phyloP scores from a whole-genome alignment of 2,888 invertebrate species.

The Amiota mariae region DNA sequence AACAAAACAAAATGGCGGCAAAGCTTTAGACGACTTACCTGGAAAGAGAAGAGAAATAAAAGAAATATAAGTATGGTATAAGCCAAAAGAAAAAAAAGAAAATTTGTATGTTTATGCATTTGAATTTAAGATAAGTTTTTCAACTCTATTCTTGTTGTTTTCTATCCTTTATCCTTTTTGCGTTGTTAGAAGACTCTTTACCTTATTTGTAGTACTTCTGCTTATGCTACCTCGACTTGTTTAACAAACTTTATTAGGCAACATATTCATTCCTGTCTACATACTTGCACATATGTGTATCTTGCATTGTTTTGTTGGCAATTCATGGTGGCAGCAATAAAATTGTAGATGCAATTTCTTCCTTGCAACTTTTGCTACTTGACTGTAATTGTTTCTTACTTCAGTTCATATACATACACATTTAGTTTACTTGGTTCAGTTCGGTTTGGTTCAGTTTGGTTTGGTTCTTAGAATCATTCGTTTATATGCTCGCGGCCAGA shows the following conservation, averaged over 20 bases:
- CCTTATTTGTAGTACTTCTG: constrained; percentile 19
- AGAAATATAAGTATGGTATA: background rate
- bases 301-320: background rate
- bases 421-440: no score
- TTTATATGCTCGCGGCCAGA: constrained; percentile 6
- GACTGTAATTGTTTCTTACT: no score
- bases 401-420: no score
- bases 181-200: background rate
- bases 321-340: background rate
- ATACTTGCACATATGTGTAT: no score
- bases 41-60: constrained; percentile 46
- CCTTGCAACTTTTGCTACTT: no score
- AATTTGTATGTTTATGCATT: constrained; percentile 44
- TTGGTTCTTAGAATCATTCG: no score
- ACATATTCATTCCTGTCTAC: no score
- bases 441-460: no score
- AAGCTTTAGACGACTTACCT: constrained; percentile 48
- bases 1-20: constrained; percentile 55
- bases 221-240: constrained; percentile 45
- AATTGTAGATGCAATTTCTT: background rate
- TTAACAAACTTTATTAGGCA: constrained; percentile 61
- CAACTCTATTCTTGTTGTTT: constrained; percentile 22
- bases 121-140: constrained; percentile 63
- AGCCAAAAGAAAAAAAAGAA: background rate
- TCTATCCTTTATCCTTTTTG: constrained; percentile 36